Percentiles rank a stretch among this genome's conserved stretches.
Conservation (phyloP, 2,888 invertebrate genomes). For the Lutraria lutraria region DNA sequence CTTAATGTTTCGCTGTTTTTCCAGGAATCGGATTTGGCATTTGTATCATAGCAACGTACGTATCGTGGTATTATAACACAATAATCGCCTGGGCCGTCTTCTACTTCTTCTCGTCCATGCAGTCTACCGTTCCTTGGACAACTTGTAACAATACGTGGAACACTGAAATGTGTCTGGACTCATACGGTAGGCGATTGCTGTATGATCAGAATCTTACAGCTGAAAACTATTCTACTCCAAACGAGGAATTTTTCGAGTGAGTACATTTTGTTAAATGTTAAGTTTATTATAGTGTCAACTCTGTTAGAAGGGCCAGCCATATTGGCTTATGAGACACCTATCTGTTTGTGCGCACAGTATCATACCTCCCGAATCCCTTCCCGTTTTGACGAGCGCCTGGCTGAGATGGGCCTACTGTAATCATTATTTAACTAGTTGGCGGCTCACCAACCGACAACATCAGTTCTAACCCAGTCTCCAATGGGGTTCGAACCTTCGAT, state of each 20-base stretch:
- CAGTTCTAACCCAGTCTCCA: too few relatives aligned
- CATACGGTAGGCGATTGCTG: conserved; percentile 55
- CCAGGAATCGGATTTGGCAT: conserved; percentile 98
- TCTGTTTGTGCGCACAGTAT: too few relatives aligned
- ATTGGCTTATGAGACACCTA: too few relatives aligned
- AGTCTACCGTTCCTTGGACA: conserved; percentile 86
- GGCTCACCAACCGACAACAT: too few relatives aligned
- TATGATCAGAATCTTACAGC: conserved; percentile 42
- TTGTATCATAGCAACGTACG: conserved; percentile 92
- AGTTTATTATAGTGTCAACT: too few relatives aligned
- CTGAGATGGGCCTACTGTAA: too few relatives aligned
- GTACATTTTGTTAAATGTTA: neutral
- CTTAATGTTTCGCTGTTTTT: neutral
- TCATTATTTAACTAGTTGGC: too few relatives aligned
- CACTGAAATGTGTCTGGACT: conserved; percentile 87
- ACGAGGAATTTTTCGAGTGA: conserved; percentile 76
- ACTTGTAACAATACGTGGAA: conserved; percentile 87
- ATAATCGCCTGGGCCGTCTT: conserved; percentile 96
- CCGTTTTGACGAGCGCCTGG: too few relatives aligned
- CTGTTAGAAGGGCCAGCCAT: too few relatives aligned
- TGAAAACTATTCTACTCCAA: conserved; percentile 59
- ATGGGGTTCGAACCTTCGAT: too few relatives aligned
- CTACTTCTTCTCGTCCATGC: conserved; percentile 86
- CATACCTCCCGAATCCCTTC: too few relatives aligned
- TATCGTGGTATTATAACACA: conserved; percentile 97